phyloP scores from a whole-genome alignment of 2,888 invertebrate genomes.

The Leptopilina myrica region DNA sequence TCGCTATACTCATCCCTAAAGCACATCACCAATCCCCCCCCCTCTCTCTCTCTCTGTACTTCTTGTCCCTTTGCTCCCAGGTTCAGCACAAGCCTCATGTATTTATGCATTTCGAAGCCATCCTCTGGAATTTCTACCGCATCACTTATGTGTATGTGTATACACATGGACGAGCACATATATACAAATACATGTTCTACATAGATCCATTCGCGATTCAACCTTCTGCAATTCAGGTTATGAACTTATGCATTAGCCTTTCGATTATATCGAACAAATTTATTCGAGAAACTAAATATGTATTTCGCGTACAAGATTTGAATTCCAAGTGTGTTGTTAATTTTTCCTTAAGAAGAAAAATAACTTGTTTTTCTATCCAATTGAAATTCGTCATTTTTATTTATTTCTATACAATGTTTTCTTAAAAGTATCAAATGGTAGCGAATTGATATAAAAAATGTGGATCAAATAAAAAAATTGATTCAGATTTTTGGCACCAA shows the following conservation, averaged over 20 bases:
- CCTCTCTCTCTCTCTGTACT: background rate
- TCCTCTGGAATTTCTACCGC: conserved; percentile 51
- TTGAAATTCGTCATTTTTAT: too few species aligned
- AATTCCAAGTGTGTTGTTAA: background rate
- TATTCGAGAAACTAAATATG: background rate
- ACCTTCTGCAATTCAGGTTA: conserved; percentile 27
- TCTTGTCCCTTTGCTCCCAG: conserved; percentile 57
- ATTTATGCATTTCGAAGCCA: conserved; percentile 72
- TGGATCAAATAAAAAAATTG: too few species aligned
- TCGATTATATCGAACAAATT: conserved; percentile 34
- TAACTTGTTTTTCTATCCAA: too few species aligned
- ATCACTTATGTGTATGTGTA: conserved; percentile 20
- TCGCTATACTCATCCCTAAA: conserved; percentile 55
- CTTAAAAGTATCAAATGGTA: too few species aligned
- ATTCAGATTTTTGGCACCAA: too few species aligned
- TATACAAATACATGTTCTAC: conserved; percentile 27
- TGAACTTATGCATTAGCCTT: conserved; percentile 33
- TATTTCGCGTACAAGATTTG: background rate
- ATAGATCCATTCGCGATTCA: conserved; percentile 22
- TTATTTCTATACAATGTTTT: too few species aligned
- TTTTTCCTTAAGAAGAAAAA: too few species aligned
- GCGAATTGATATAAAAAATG: too few species aligned
- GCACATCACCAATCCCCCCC: background rate
- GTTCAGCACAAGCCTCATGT: conserved; percentile 69
- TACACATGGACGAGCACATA: background rate